Conservation (phyloP, 2,888 invertebrate genomes). For the Caenorhabditis angaria region DNA sequence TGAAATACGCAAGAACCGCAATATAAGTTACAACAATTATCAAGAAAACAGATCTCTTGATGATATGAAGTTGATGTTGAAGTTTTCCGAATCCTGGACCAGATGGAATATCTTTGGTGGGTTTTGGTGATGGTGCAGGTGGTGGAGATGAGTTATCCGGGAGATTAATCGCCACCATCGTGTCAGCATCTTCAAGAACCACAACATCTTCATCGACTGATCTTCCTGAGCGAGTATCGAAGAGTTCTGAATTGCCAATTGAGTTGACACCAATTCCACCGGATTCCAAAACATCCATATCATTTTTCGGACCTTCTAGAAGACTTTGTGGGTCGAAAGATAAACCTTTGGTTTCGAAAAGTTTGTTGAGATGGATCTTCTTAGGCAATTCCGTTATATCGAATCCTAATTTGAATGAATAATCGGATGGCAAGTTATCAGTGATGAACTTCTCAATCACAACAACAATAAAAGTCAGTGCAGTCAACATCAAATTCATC, state of each 20-base stretch:
- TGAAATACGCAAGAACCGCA: neutral
- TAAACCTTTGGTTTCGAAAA: slow-evolving; percentile 58
- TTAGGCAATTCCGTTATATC: slow-evolving; percentile 31
- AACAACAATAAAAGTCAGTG: slow-evolving; percentile 16
- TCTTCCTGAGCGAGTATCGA: neutral
- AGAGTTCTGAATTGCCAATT: slow-evolving; percentile 25
- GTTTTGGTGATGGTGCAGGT: neutral
- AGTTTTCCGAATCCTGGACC: neutral
- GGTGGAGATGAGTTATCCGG: neutral
- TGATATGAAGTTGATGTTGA: neutral
- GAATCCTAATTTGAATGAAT: slow-evolving; percentile 18
- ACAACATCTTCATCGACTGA: slow-evolving; percentile 13
- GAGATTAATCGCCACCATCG: neutral
- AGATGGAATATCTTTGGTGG: neutral
- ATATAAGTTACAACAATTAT: neutral
- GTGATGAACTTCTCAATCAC: slow-evolving; percentile 15
- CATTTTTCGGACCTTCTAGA: neutral
- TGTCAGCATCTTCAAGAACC: neutral
- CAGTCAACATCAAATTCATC: slow-evolving; percentile 40
- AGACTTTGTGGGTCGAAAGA: slow-evolving; percentile 64
- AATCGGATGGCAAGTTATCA: slow-evolving; percentile 14
- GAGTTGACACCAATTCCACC: slow-evolving; percentile 7
- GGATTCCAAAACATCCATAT: slow-evolving; percentile 12
- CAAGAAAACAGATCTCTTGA: neutral
- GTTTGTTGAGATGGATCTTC: slow-evolving; percentile 14